phyloP scores from a whole-genome alignment of 2,113 vertebrate species.

The Syrmaticus mikado region DNA sequence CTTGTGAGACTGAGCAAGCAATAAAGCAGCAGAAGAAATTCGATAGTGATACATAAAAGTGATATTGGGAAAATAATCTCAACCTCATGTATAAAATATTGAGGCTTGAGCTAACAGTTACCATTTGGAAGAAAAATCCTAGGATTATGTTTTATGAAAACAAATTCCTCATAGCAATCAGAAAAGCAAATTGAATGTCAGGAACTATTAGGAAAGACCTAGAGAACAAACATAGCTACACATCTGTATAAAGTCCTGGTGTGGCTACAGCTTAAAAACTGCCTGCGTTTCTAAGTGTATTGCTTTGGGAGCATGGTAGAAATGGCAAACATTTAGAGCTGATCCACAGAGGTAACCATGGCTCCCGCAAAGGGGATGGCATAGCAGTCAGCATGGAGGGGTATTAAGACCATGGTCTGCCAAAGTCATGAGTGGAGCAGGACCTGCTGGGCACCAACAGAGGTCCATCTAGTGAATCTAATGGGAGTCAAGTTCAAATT shows the following conservation, averaged over 20 bases:
- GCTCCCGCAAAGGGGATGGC: not conserved
- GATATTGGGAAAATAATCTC: slow-evolving; percentile 36
- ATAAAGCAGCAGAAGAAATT: slow-evolving; percentile 28
- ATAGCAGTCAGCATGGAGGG: not conserved
- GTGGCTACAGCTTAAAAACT: not conserved
- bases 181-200: slow-evolving; percentile 43
- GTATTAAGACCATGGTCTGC: not conserved
- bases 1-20: slow-evolving; percentile 21
- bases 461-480: not conserved
- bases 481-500: not conserved
- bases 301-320: not conserved
- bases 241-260: slow-evolving; percentile 27
- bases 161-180: slow-evolving; percentile 39
- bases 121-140: slow-evolving; percentile 26
- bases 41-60: not conserved
- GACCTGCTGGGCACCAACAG: not conserved
- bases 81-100: slow-evolving; percentile 41
- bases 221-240: slow-evolving; percentile 8
- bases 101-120: slow-evolving; percentile 15
- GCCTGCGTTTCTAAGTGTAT: not conserved
- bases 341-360: not conserved
- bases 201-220: slow-evolving; percentile 28
- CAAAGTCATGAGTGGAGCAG: not conserved
- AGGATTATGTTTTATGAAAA: slow-evolving; percentile 54
- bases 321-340: not conserved